phyloP scores from a whole-genome alignment of 2,797 vertebrate species.

The Distichodus sexfasciatus region DNA sequence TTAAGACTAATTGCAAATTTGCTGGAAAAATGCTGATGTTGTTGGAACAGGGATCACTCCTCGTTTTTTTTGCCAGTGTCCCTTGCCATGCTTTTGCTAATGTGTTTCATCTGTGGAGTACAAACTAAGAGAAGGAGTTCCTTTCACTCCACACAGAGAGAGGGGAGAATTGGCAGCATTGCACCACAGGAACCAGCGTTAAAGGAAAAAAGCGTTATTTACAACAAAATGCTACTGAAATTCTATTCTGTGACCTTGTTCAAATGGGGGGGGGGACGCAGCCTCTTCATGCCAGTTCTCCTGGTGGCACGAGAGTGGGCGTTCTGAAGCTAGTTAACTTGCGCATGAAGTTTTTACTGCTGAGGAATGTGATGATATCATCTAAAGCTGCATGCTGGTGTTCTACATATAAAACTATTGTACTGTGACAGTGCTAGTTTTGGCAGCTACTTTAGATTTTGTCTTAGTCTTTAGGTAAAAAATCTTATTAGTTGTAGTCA shows the following conservation, averaged over 20 bases:
- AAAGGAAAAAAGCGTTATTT: background rate
- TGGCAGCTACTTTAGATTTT: too few species aligned
- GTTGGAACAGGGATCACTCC: constrained; percentile 81
- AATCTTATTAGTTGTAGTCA: too few species aligned
- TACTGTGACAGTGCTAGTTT: too few species aligned
- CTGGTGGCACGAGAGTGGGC: background rate
- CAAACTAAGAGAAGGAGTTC: constrained; percentile 64
- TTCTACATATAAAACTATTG: constrained; percentile 56
- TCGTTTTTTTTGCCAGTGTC: constrained; percentile 79
- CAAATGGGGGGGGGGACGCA: background rate
- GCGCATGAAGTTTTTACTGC: background rate
- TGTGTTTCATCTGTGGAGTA: constrained; percentile 96
- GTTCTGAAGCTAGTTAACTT: background rate
- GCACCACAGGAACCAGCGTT: background rate
- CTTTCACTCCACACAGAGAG: background rate
- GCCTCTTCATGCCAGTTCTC: background rate
- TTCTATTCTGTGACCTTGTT: background rate
- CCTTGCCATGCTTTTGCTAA: constrained; percentile 95
- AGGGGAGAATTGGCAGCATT: background rate
- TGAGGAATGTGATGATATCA: background rate
- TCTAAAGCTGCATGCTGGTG: constrained; percentile 48
- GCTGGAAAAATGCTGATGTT: constrained; percentile 97
- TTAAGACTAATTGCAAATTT: constrained; percentile 99
- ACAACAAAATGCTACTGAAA: background rate
- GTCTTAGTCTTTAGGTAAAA: too few species aligned